Evolutionary conservation across 2,113 vertebrate genomes (phyloP), one percentile per base, ranked within the genome.

Genomic region (Sterrhoptilus dennistouni): DNA sequence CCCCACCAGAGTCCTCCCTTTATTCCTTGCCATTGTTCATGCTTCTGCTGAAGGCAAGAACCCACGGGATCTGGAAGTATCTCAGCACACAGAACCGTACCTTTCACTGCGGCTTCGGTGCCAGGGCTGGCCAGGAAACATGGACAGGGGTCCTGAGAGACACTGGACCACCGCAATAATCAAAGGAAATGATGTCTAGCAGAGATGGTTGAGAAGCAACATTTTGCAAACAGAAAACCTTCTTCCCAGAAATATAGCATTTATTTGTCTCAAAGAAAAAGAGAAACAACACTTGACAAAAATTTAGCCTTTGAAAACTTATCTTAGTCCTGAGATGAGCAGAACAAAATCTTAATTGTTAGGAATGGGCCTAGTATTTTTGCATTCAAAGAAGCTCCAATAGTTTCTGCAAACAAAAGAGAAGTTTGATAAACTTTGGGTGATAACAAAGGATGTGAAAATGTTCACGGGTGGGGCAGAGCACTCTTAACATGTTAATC

Each of bases 381-480:
- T 49, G 10, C 83, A 31, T 49, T 77, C 9, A 50, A 65, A 60
- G 44, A 71, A 53, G 0, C 17, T 53, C 5, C 35, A 47, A 25
- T 28, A 27, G 2, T 27, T 88, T 81, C 42, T 88, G 7, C 14
- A 65, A 70, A 40, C 2, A 70, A 70, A 76, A 19, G 4, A 18
- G 4, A 15, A 35, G 36, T 52, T 15, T 20, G 56, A 14, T 52
- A n/a, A 57, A 38, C 1, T 91, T 13, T 53, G 14, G 2, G 2
- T 80, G 20, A 42, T 36, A 36, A 66, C 25, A 57, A 81, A 85
- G 8, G 18, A 38, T 44, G 8, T 64, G 23, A 78, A 74, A 75
- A 9, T 54, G 1, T 35, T 45, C 60, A 42, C 0, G 0, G 42
- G 12, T 36, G 11, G 13, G 7, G 5, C 14, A 91, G 8, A 68